Evolutionary conservation across 2,113 vertebrate species (phyloP), one percentile per base, ranked within the genome.

Genomic region (Pelecanus crispus): DNA sequence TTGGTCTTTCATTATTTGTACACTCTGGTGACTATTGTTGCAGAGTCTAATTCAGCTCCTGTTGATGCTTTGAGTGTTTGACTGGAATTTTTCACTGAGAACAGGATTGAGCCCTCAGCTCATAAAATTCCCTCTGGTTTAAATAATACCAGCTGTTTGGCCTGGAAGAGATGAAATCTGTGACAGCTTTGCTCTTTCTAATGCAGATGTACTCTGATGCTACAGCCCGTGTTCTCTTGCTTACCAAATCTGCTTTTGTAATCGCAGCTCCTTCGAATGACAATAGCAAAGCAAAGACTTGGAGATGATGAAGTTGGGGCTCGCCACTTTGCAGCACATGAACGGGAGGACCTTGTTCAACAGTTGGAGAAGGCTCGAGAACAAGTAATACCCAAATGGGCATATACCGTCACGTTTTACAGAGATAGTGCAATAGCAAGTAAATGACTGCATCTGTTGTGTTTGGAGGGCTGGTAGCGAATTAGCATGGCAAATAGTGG

Each of bases 221-320:
- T 73, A 17, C 49, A 90, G 73, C n/a, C 61, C 62, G 11, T 45
- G 31, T 81, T 90, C 42, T 56, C 68, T 91, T 72, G 58, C 81
- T 94, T 70, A 97, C 28, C 0, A 0, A 36, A 50, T 66, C 56
- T 73, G 40, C 11, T 47, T 71, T 72, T 88, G 53, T 92, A n/a
- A 42, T 80, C 25, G 7, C 96, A 99, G 99, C 99, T 99, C 70
- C 97, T 99, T 61, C 98, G 99, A 96, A 99, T 99, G 99, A 99
- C 99, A 32, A 99, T 99, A 89, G 99, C 99, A 73, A 99, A 99
- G 94, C 99, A 99, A 93, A 98, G 99, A 81, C 98, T 99, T 10
- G 99, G 99, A 47, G 99, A 99, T 17, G 99, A 99, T 85, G 99
- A 99, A 94, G 99, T 99, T 4, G 99, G 99, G 1, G 96, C 98